Evolutionary conservation across 1,140 invertebrate genomes (phyloP).

Genomic region (Euschistus heros): DNA sequence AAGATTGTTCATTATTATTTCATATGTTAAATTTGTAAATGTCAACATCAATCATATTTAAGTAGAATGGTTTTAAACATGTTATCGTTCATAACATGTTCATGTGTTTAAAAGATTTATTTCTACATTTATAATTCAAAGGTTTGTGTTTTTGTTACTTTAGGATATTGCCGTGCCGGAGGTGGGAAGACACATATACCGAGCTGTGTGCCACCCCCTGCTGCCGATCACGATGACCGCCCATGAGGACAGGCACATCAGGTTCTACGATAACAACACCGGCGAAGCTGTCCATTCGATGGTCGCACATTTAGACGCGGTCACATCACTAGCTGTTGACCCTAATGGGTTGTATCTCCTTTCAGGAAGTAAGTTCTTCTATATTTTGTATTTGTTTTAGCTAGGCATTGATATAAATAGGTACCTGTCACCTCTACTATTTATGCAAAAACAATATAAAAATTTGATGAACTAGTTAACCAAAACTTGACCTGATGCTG

Average conservation of each 20-base stretch:
- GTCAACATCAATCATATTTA: too few species aligned
- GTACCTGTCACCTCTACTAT: too few species aligned
- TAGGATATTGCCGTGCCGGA: conserved; percentile 34
- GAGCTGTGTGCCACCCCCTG: conserved; percentile 91
- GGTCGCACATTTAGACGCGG: conserved; percentile 97
- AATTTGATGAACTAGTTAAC: too few species aligned
- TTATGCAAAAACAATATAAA: too few species aligned
- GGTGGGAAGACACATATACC: conserved; percentile 56
- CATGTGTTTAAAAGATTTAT: too few species aligned
- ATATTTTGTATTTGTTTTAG: neutral
- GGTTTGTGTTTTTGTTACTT: conserved; percentile 3
- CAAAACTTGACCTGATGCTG: too few species aligned
- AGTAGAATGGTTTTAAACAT: too few species aligned
- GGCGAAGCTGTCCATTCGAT: conserved; percentile 93
- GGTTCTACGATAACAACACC: conserved; percentile 94
- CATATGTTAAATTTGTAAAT: too few species aligned
- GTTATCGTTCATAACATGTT: too few species aligned
- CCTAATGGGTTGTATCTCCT: conserved; percentile 95
- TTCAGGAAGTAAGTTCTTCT: conserved; percentile 69
- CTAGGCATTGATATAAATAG: too few species aligned
- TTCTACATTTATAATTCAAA: too few species aligned
- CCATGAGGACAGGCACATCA: conserved; percentile 94
- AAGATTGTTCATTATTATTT: too few species aligned
- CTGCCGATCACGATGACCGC: conserved; percentile 91
- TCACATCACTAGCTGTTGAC: conserved; percentile 95